Evolutionary conservation across 1,140 invertebrate species (phyloP), one percentile per base, ranked within the genome.

Genomic region (Drosophila insularis): DNA sequence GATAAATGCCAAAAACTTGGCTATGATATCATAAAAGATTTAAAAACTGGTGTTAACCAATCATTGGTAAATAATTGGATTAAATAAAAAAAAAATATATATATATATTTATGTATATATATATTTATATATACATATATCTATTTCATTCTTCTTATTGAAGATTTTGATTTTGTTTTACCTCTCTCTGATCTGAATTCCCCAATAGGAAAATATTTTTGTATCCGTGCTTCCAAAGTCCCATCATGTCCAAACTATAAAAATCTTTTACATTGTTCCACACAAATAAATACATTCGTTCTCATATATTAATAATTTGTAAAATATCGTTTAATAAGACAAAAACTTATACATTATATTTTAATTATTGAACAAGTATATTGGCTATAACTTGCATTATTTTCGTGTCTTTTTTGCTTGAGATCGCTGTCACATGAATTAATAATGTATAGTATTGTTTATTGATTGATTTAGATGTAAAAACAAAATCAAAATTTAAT

Each of bases 391-490:
- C 43, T 50, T 50, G 43, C 43, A 50, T 21, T 50, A 14, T 50
- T 11, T 8, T 35, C 55, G 53, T 68, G 68, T 69, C 27, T 14
- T 53, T 58, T 19, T 8, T 11, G 71, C 53, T 73, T 73, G 53
- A 75, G 59, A 53, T 68, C 43, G 2, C 43, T n/a, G 43, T 21
- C 43, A 19, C 43, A 50, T 75, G 56, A 68, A 58, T 37, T 69
- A 27, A 70, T 76, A 70, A 46, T 81, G 60, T 17, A 75, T 87
- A 71, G 62, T 89, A 21, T 89, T 89, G 76, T 85, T 86, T 81
- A 63, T 75, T 68, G 63, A 86, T 86, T 86, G 78, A 75, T 86
- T 81, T 70, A 87, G 1, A 21, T 50, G n/a, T 50, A 8, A 17
- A 21, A 55, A 86, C 8, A 66, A 85, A 75, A 71, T 37, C 10